Percentiles rank a stretch among this genome's conserved stretches.
These are phyloP conservation scores for Ceryle rudis DNA, from an alignment of 2,797 vertebrate genomes.

Conservation along the genomic window DNA sequence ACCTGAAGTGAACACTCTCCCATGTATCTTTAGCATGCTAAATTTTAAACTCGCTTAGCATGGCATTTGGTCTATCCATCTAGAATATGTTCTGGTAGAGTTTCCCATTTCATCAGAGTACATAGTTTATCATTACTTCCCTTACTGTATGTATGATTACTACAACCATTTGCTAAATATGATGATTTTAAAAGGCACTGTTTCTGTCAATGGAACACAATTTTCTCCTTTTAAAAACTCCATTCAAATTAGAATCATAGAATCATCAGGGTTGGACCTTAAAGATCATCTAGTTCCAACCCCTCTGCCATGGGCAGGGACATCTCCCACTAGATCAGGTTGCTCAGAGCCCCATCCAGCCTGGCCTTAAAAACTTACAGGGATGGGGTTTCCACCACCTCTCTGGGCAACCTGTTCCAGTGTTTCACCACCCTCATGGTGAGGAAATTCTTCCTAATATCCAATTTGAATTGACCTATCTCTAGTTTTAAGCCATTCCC, in stretches of 20 bases:
- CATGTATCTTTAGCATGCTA: background rate
- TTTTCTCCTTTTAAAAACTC: background rate
- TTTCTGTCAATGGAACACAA: background rate
- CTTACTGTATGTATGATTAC: background rate
- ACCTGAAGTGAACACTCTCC: background rate
- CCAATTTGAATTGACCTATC: too few species aligned
- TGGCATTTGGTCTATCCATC: background rate
- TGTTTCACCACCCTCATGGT: too few species aligned
- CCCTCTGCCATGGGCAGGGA: too few species aligned
- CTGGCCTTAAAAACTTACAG: too few species aligned
- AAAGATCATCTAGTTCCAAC: too few species aligned
- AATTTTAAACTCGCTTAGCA: background rate
- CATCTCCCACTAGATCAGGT: too few species aligned
- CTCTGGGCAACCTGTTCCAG: too few species aligned
- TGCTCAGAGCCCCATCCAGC: too few species aligned
- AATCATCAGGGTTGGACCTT: too few species aligned
- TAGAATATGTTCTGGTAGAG: background rate
- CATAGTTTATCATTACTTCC: background rate
- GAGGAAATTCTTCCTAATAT: too few species aligned
- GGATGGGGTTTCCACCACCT: too few species aligned
- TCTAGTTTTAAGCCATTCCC: too few species aligned
- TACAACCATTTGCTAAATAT: background rate
- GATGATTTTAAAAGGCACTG: background rate
- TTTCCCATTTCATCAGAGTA: background rate
- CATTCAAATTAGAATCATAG: background rate